Base-by-base conservation (phyloP, 37 sponge, comb jelly and placozoan species). In the Eunapius fragilis region DNA sequence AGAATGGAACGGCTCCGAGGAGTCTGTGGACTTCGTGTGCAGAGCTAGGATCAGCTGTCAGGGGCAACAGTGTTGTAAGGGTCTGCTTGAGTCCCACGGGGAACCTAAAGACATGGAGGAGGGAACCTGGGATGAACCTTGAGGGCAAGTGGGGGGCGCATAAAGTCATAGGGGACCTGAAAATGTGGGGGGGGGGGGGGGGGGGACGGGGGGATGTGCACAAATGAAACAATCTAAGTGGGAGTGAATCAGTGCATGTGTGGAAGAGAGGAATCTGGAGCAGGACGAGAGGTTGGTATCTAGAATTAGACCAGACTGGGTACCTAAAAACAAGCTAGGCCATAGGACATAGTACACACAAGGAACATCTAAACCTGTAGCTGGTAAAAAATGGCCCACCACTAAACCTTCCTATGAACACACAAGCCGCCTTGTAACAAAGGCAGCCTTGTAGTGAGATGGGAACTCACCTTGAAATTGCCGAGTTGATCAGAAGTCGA, bases 41-140 rank as follows among this genome's bases (percentile, higher is more conserved):
- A 0, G 82, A 81, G 30, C 14, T 30, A 47, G 77, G 69, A 73
- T 93, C 90, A 24, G 24, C 33, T 23, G 86, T 26, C 49, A 93
- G 75, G 3, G 89, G 72, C 24, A 71, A 41, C 41, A 93, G 82
- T 7, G 89, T 73, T 30, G 24, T 31, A 28, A 87, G 41, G 23
- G 84, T 35, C 5, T 71, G 36, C 25, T 37, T 25, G 31, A 83
- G 77, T 14, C 76, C 79, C 41, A 84, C 24, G 25, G 92, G 92
- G 41, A 92, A 92, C 48, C 88, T 92, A 31, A 11, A 19, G 58
- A 17, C 2, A 25, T 76, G 45, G 31, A 68, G 31, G 0, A 33
- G 31, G 72, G 71, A 32, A 24, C 24, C 22, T 45, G 47, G 2
- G 41, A 6, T 45, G 37, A 45, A 38, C 45, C 14, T 11, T 14